These are phyloP conservation scores for Anthrax anthrax DNA, from an alignment of 2,888 invertebrate species.

Conservation along the genomic window DNA sequence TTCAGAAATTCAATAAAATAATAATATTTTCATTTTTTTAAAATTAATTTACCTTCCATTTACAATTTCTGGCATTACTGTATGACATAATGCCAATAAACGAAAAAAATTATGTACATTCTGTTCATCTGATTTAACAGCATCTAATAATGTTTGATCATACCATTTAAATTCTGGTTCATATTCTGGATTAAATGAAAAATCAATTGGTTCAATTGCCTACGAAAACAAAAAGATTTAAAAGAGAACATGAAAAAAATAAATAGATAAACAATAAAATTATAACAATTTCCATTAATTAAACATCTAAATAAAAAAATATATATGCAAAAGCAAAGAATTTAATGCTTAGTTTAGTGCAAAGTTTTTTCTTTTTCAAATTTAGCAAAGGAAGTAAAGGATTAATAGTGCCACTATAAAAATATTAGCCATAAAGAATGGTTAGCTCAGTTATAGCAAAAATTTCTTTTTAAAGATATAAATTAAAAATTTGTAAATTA, in stretches of 20 bases:
- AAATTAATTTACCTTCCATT: conserved; percentile 48
- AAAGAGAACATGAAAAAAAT: background rate
- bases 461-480: no score
- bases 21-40: background rate
- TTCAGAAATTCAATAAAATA: background rate
- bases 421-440: no score
- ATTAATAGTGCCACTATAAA: no score
- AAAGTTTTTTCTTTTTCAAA: no score
- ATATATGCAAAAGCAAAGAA: no score
- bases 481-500: no score
- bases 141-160: conserved; percentile 71
- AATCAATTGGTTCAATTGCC: conserved; percentile 71
- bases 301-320: conserved; percentile 4
- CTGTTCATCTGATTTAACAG: conserved; percentile 58
- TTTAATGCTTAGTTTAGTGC: no score
- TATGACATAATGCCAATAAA: conserved; percentile 89
- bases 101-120: conserved; percentile 80
- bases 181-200: conserved; percentile 85
- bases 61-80: conserved; percentile 93
- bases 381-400: no score
- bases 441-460: no score
- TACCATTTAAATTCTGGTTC: conserved; percentile 91
- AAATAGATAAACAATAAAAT: no score
- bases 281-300: no score
- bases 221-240: conserved; percentile 27